Percentiles rank a stretch among this genome's conserved stretches.
phyloP scores from a whole-genome alignment of 2,113 vertebrate species.

The Rafetus swinhoei region DNA sequence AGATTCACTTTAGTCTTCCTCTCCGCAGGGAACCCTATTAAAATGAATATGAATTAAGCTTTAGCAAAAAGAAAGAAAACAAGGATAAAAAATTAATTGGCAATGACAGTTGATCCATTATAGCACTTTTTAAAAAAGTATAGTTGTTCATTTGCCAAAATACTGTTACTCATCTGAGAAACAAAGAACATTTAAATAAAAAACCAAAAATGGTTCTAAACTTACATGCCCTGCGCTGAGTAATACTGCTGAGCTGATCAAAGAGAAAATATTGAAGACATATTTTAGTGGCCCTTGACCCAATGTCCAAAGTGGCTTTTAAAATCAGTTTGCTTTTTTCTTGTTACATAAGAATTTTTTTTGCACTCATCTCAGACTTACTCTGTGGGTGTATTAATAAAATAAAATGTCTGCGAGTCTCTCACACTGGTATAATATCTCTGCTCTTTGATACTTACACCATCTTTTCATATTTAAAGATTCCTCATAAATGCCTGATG shows the following conservation, averaged over 20 bases:
- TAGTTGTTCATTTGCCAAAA: constrained; percentile 32
- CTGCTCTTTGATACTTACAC: constrained; percentile 39
- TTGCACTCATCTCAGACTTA: constrained; percentile 27
- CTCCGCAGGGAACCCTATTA: constrained; percentile 3
- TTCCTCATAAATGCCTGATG: constrained; percentile 14
- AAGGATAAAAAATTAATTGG: constrained; percentile 13
- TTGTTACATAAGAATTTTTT: constrained; percentile 33
- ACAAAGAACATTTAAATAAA: background rate
- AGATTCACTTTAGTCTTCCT: constrained; percentile 10
- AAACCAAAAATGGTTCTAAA: background rate
- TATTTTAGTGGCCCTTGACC: constrained; percentile 33
- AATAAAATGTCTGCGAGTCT: constrained; percentile 25
- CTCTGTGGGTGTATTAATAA: constrained; percentile 54
- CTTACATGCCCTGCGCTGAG: background rate
- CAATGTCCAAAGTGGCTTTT: constrained; percentile 37
- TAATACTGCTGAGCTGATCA: constrained; percentile 31
- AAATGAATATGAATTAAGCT: constrained; percentile 48
- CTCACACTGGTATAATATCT: background rate
- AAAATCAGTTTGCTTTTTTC: constrained; percentile 26
- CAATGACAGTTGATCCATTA: constrained; percentile 16
- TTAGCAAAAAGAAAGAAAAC: constrained; percentile 42
- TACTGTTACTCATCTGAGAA: constrained; percentile 7
- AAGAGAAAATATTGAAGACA: constrained; percentile 28
- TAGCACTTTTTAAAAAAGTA: background rate
- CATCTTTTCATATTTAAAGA: constrained; percentile 7